Percentiles rank a stretch among this genome's conserved stretches.
Evolutionary conservation across 1,140 invertebrate genomes (phyloP).

Genomic region (Triops cancriformis): DNA sequence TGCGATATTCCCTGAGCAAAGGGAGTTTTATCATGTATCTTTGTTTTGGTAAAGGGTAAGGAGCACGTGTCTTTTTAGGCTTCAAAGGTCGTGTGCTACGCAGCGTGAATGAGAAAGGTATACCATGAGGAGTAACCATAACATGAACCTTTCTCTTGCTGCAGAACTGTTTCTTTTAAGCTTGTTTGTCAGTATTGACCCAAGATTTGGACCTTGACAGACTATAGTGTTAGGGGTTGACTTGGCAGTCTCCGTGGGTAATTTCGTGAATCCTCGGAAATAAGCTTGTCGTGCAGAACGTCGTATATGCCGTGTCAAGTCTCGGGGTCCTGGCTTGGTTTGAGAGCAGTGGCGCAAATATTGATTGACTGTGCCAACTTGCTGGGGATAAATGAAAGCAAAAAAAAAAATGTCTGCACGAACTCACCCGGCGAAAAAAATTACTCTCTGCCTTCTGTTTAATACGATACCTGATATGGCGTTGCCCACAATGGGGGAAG

Average conservation of each 20-base stretch:
- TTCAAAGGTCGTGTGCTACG: not conserved
- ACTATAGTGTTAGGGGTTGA: not conserved
- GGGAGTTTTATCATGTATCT: not conserved
- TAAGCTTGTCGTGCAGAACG: not conserved
- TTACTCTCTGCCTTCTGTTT: too few species aligned
- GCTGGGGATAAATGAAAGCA: too few species aligned
- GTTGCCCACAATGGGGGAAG: too few species aligned
- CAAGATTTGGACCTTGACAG: not conserved
- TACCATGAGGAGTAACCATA: too few species aligned
- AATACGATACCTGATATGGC: too few species aligned
- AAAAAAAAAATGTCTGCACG: too few species aligned
- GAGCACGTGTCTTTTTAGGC: too few species aligned
- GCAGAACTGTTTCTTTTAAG: not conserved
- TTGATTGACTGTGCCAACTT: not conserved
- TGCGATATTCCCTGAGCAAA: not conserved
- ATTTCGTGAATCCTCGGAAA: constrained; percentile 6
- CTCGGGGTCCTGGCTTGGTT: not conserved
- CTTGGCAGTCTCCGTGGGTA: not conserved
- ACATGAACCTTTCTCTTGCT: not conserved
- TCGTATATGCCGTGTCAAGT: constrained; percentile 9
- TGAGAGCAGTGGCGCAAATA: not conserved
- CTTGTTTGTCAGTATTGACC: constrained; percentile 5
- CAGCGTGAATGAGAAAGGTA: not conserved
- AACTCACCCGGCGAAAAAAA: too few species aligned
- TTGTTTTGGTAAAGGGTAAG: too few species aligned